These are phyloP conservation scores for Phrynocephalus versicolor DNA, from an alignment of 2,113 vertebrate genomes.

Conservation along the genomic window DNA sequence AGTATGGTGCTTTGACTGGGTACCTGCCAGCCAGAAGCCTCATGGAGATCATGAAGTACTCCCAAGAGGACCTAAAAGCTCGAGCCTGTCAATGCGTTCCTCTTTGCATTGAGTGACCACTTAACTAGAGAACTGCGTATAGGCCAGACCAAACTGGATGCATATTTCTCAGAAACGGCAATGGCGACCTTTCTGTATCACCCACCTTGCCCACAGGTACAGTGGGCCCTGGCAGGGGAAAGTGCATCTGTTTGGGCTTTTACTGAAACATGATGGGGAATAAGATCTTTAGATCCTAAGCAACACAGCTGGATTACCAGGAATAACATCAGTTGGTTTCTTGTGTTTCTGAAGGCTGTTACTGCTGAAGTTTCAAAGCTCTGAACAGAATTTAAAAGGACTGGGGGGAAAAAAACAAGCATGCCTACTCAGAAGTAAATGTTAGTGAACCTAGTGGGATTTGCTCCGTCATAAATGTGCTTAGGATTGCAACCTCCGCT, in stretches of 20 bases:
- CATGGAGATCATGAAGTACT: background rate
- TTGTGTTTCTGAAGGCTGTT: constrained; percentile 29
- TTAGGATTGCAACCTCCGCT: background rate
- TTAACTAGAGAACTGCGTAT: constrained; percentile 31
- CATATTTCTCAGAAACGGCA: constrained; percentile 57
- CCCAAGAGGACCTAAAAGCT: background rate
- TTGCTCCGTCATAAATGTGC: background rate
- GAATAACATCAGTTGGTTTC: background rate
- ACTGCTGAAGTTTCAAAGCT: background rate
- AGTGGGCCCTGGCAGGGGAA: background rate
- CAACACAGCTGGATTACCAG: constrained; percentile 36
- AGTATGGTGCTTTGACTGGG: background rate
- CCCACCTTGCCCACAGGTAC: background rate
- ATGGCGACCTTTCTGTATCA: constrained; percentile 27
- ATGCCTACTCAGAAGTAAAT: background rate
- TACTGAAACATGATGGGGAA: background rate
- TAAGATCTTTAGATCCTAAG: constrained; percentile 61
- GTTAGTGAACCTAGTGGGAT: background rate
- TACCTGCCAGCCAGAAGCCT: background rate
- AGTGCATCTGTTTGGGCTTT: background rate
- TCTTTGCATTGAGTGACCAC: constrained; percentile 9
- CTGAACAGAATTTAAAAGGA: background rate
- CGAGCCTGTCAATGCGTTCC: background rate
- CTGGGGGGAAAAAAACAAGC: background rate
- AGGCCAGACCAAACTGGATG: constrained; percentile 2